phyloP scores from a whole-genome alignment of 2,888 invertebrate species.

The Fragum fragum region DNA sequence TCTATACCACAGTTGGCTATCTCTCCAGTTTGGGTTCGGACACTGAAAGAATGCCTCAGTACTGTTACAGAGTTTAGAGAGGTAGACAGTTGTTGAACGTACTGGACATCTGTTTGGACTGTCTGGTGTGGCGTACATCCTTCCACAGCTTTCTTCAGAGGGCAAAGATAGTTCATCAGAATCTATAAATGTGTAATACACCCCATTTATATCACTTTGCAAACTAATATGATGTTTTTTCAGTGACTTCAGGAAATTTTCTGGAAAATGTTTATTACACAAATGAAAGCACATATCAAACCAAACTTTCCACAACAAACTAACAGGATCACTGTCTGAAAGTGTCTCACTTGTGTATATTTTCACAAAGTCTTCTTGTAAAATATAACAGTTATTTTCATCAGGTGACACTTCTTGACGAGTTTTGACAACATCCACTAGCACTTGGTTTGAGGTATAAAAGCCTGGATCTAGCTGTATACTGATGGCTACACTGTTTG shows the following conservation, averaged over 20 bases:
- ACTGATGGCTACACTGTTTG: conserved; percentile 35
- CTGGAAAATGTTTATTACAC: conserved; percentile 30
- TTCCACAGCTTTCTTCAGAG: conserved; percentile 20
- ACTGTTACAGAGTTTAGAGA: conserved; percentile 41
- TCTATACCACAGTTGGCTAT: conserved; percentile 28
- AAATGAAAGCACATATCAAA: conserved; percentile 57
- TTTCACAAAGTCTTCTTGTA: conserved; percentile 37
- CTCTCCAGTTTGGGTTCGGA: conserved; percentile 20
- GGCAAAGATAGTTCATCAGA: conserved; percentile 26
- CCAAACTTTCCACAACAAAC: conserved; percentile 55
- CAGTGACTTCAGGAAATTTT: conserved; percentile 29
- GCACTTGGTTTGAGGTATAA: conserved; percentile 33
- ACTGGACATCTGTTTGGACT: conserved; percentile 52
- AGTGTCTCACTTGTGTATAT: conserved; percentile 43
- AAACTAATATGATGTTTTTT: conserved; percentile 44
- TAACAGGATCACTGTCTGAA: conserved; percentile 44
- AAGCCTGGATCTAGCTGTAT: conserved; percentile 41
- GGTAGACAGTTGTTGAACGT: conserved; percentile 45
- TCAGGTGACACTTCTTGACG: not conserved
- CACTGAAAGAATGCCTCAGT: conserved; percentile 55
- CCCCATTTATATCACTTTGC: conserved; percentile 51
- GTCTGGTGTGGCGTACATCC: conserved; percentile 51
- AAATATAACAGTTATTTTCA: conserved; percentile 7
- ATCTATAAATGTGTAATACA: conserved; percentile 45
- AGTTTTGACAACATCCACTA: conserved; percentile 11